A percentile compares a stretch with the other conserved stretches of the same genome.
Conservation (phyloP, 2,888 invertebrate genomes). For the Melanchra persicariae region DNA sequence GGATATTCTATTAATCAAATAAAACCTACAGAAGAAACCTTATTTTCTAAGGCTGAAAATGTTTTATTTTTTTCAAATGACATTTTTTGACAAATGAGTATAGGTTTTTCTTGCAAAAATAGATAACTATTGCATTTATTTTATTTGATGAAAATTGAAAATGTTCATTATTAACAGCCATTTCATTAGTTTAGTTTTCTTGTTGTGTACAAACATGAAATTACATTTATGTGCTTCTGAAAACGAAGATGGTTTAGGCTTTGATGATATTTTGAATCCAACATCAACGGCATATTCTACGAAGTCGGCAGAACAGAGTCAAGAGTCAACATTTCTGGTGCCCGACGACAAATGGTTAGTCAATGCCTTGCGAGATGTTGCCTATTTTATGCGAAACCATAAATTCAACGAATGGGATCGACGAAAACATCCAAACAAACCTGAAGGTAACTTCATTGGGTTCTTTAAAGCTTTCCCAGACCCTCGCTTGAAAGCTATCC, state of each 20-base stretch:
- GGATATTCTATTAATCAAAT: background rate
- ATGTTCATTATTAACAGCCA: constrained; percentile 20
- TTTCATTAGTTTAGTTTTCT: background rate
- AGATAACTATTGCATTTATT: background rate
- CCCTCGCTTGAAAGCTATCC: constrained; percentile 90
- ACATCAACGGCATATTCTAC: background rate
- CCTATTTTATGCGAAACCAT: constrained; percentile 91
- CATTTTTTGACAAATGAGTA: background rate
- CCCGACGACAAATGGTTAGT: constrained; percentile 81
- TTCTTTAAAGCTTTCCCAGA: constrained; percentile 88
- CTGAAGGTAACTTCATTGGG: constrained; percentile 61
- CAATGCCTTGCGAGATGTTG: constrained; percentile 89
- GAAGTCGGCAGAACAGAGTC: constrained; percentile 23
- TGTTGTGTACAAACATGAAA: constrained; percentile 1
- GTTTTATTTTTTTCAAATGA: background rate
- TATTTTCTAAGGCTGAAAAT: background rate
- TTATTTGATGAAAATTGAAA: background rate
- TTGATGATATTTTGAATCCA: constrained; percentile 27
- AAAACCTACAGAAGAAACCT: constrained; percentile 6
- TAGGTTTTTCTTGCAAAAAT: background rate
- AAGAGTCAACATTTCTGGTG: constrained; percentile 47
- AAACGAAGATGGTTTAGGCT: constrained; percentile 8
- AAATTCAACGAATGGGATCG: constrained; percentile 93
- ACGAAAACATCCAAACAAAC: constrained; percentile 81
- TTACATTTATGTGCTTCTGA: constrained; percentile 13